phyloP scores from a whole-genome alignment of 2,113 vertebrate species.

The Spea multiplicata region DNA sequence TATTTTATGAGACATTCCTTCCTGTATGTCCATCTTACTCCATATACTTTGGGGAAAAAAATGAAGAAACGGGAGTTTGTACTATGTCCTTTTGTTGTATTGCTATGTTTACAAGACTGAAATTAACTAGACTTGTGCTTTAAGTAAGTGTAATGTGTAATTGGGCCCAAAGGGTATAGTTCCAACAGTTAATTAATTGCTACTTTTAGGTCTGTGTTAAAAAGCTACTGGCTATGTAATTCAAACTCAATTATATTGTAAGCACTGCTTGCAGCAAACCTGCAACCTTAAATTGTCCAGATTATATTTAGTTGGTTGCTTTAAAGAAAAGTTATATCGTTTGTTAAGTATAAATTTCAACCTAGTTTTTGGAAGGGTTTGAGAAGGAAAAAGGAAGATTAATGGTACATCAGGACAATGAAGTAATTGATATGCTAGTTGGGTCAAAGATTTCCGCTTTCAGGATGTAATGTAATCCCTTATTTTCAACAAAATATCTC shows the following conservation, averaged over 20 bases:
- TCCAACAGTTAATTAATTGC: slow-evolving; percentile 66
- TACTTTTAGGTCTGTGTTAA: slow-evolving; percentile 52
- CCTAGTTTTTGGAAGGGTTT: too few species aligned
- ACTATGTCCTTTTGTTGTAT: slow-evolving; percentile 50
- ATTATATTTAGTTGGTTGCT: background rate
- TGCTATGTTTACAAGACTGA: slow-evolving; percentile 56
- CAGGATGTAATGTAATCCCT: too few species aligned
- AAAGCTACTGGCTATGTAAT: slow-evolving; percentile 47
- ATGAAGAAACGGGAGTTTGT: background rate
- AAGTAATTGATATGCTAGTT: too few species aligned
- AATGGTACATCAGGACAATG: too few species aligned
- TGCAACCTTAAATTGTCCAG: background rate
- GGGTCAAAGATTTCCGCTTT: too few species aligned
- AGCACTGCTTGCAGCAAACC: background rate
- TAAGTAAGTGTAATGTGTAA: slow-evolving; percentile 73
- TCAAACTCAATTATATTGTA: slow-evolving; percentile 23
- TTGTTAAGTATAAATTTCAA: background rate
- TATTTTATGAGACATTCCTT: slow-evolving; percentile 48
- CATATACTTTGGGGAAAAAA: slow-evolving; percentile 31
- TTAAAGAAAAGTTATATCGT: background rate
- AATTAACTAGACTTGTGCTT: slow-evolving; percentile 61
- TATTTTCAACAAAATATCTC: too few species aligned
- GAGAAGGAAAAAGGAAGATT: too few species aligned
- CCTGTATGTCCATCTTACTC: slow-evolving; percentile 42
- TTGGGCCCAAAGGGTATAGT: slow-evolving; percentile 67